Conservation (phyloP, 2,888 invertebrate species). For the Eilema sororculum region DNA sequence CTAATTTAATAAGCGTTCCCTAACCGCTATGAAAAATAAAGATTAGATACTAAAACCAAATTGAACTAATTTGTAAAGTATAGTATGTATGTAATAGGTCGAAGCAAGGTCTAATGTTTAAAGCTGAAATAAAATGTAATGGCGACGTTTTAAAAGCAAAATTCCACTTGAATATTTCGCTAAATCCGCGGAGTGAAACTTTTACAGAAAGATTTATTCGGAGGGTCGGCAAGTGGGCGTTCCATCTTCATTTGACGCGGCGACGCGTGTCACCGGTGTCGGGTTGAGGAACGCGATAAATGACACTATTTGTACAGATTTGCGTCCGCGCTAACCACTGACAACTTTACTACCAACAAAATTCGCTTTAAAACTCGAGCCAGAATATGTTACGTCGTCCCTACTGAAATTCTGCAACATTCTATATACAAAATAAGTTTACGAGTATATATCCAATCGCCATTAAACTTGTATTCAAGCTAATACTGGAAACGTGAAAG, state of each 20-base stretch:
- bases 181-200: constrained; percentile 43
- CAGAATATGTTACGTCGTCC: neutral
- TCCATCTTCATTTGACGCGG: constrained; percentile 63
- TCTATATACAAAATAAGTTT: neutral
- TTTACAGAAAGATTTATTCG: constrained; percentile 56
- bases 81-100: constrained; percentile 20
- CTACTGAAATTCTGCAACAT: neutral
- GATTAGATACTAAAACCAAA: constrained; percentile 12
- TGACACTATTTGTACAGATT: constrained; percentile 67
- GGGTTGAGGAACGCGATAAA: constrained; percentile 53
- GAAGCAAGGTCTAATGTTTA: constrained; percentile 18
- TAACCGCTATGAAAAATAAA: constrained; percentile 3
- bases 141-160: constrained; percentile 29
- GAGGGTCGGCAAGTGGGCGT: constrained; percentile 53
- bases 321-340: constrained; percentile 42
- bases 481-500: neutral
- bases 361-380: constrained; percentile 8
- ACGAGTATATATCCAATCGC: neutral
- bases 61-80: constrained; percentile 18
- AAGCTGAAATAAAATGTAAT: constrained; percentile 33
- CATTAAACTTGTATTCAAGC: neutral
- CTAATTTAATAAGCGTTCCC: constrained; percentile 7
- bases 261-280: constrained; percentile 49
- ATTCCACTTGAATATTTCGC: constrained; percentile 31
- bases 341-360: constrained; percentile 23